Percentiles rank a stretch among this genome's conserved stretches.
These are phyloP conservation scores for Yponomeuta malinellus DNA, from an alignment of 2,888 invertebrate species.

Conservation along the genomic window DNA sequence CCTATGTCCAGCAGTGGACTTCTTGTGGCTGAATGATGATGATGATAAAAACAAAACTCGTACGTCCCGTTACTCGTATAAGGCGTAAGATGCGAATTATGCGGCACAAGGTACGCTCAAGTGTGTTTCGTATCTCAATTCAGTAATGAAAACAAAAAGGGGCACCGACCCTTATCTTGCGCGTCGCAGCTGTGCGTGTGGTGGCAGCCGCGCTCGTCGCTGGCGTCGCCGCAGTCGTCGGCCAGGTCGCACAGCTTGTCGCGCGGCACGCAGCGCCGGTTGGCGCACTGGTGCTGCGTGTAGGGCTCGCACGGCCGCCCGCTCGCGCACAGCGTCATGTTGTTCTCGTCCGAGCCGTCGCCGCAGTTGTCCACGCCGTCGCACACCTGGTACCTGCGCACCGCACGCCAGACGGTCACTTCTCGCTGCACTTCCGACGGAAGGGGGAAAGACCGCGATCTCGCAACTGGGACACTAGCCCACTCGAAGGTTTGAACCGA, in stretches of 20 bases:
- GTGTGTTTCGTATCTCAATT: background rate
- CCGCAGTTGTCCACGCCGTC: conserved; percentile 95
- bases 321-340: conserved; percentile 90
- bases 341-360: conserved; percentile 96
- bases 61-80: no score
- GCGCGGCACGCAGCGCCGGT: conserved; percentile 88
- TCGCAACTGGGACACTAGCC: no score
- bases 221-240: conserved; percentile 93
- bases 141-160: no score
- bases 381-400: conserved; percentile 84
- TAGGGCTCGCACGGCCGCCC: conserved; percentile 85
- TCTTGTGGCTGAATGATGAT: no score
- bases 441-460: no score
- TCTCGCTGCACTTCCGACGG: background rate
- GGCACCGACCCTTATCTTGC: conserved; percentile 46
- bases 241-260: conserved; percentile 89
- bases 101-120: background rate
- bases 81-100: no score
- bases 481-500: background rate
- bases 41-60: no score
- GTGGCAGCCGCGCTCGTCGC: conserved; percentile 94
- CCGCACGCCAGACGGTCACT: background rate
- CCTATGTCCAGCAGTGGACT: no score
- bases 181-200: conserved; percentile 76
- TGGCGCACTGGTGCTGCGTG: conserved; percentile 91